phyloP scores from a whole-genome alignment of 37 sponge, comb jelly and placozoan species.

The Halichondria panicea region DNA sequence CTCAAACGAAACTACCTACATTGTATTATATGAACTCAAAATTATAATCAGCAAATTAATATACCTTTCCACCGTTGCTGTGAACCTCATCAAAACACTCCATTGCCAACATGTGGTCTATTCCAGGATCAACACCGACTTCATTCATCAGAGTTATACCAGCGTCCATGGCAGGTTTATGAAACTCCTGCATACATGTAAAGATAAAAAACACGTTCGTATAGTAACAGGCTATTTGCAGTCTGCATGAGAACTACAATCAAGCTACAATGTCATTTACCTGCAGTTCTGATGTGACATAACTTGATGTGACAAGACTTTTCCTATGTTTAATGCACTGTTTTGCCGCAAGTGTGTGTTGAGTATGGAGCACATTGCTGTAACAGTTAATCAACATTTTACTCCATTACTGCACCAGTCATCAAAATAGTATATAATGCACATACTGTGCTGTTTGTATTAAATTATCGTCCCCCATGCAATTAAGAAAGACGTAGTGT shows the following conservation, averaged over 20 bases:
- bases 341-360: constrained; percentile 82
- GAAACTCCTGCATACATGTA: constrained; percentile 42
- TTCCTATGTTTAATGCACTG: constrained; percentile 72
- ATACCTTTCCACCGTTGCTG: constrained; percentile 81
- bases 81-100: constrained; percentile 85
- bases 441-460: too few relatives aligned
- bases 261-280: too few relatives aligned
- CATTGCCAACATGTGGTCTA: constrained; percentile 97
- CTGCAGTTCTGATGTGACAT: constrained; percentile 68
- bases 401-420: too few relatives aligned
- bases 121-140: constrained; percentile 95
- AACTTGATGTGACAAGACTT: constrained; percentile 93
- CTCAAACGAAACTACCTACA: constrained; percentile 65
- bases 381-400: not conserved
- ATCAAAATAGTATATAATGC: too few relatives aligned
- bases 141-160: constrained; percentile 87
- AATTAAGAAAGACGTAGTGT: too few relatives aligned
- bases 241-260: too few relatives aligned
- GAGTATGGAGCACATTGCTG: constrained; percentile 77
- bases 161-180: constrained; percentile 57
- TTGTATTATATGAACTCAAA: not conserved
- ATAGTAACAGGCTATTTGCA: too few relatives aligned
- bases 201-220: too few relatives aligned
- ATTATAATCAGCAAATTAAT: not conserved
- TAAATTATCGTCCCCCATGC: too few relatives aligned